Base-by-base conservation (phyloP, 2,113 vertebrate species). In the Falcunculus frontatus region DNA sequence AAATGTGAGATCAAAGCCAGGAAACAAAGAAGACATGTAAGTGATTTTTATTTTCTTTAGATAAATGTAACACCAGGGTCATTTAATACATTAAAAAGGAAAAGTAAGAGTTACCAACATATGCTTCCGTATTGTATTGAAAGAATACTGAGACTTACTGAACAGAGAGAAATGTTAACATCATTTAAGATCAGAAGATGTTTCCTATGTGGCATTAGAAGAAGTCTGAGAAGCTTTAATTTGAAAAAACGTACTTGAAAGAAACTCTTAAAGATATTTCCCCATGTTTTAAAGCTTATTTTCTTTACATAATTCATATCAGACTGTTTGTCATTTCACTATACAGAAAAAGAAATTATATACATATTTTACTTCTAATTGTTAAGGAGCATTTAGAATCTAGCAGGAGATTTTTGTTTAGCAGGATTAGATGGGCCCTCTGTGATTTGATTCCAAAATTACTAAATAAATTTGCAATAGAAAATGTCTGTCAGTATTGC, bases 1-100 rank as follows among this genome's bases (percentile, higher is more conserved):
- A 82, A 94, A 93, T 94, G n/a, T 52, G 63, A 96, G 33, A 93
- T 97, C 93, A 95, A 97, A 97, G 92, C 39, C 62, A 89, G 68
- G 67, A 94, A 92, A 62, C 19, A 72, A 91, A 64, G 53, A 67
- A 70, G 37, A 39, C 8, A 37, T 76, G 16, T 8, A 47, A 87
- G 6, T 62, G 13, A 35, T 69, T 87, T 72, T 72, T 92, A 37
- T 94, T 88, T 86, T 92, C 33, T 63, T 92, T 64, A 27, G 5
- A 69, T 87, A 73, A 84, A 94, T 86, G 73, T 59, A 95, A 55
- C 27, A 19, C 49, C 53, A 29, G 32, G 3, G 33, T 80, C 73
- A 78, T 80, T 84, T 60, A 83, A 64, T 86, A 37, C 29, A 65
- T 87, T 68, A 65, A 37, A 37, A 76, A 87, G 57, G 57, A 87